Evolutionary conservation across 1,140 invertebrate genomes (phyloP), one percentile per base, ranked within the genome.

Genomic region (Chelonus insularis): DNA sequence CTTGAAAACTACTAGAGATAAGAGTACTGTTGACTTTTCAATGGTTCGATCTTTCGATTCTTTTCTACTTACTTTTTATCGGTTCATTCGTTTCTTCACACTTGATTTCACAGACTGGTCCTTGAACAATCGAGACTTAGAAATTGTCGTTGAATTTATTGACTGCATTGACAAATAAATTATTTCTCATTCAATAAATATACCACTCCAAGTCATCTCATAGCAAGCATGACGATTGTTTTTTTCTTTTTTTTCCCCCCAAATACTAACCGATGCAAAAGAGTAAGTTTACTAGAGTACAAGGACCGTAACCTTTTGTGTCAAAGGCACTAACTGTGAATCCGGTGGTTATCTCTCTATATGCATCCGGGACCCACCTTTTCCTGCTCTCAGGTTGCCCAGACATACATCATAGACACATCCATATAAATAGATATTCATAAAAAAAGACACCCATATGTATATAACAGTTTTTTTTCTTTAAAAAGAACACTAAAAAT

Each of bases 271-370:
- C 7, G 9, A 39, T n/a, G 36, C 36, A 39, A 20, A 43, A 16
- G 41, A 16, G 16, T 43, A 48, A 25, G 20, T n/a, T 23, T 23
- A 12, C 20, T n/a, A 32, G 55, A 51, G 25, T 14, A 50, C 21
- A 51, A 57, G 52, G 43, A 32, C 18, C 50, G 57, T 56, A 51
- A 68, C 62, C 66, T 72, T 29, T 72, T 73, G 64, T 73, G 70
- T 70, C 62, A 64, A 52, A 55, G 45, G 68, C 72, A 72, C 62
- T 64, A 68, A 72, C 70, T 72, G 68, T 72, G 68, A 73, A 73
- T 73, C 72, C 72, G 72, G 72, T 72, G 39, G 43, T 63, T 63
- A 64, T 65, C 65, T 64, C 63, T 60, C 39, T 68, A 64, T 63
- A 36, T 69, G 64, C 63, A 66, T 45, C 29, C 12, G 29, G 43